phyloP scores from a whole-genome alignment of 1,140 invertebrate genomes.

The Bombus impatiens region DNA sequence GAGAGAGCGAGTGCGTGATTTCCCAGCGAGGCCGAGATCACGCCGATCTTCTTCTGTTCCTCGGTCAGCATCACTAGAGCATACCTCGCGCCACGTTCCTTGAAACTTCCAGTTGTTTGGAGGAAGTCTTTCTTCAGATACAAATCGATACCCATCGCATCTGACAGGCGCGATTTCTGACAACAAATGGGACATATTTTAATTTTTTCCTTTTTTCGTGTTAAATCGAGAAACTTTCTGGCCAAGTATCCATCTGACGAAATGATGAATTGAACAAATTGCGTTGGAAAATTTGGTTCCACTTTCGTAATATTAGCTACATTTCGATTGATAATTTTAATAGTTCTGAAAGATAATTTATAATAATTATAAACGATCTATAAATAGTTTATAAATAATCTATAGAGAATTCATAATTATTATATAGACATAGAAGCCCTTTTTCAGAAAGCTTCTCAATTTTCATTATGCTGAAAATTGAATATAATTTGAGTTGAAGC shows the following conservation, averaged over 20 bases:
- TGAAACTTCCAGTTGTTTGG: slow-evolving; percentile 96
- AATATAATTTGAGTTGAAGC: too few relatives aligned
- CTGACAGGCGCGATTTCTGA: slow-evolving; percentile 91
- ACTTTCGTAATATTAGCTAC: too few relatives aligned
- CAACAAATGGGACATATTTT: slow-evolving; percentile 17
- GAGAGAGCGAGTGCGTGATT: slow-evolving; percentile 95
- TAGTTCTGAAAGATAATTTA: too few relatives aligned
- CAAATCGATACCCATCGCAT: slow-evolving; percentile 90
- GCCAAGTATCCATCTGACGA: background rate
- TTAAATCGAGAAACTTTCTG: background rate
- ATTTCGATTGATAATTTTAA: too few relatives aligned
- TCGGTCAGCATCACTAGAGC: slow-evolving; percentile 89
- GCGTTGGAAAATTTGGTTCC: too few relatives aligned
- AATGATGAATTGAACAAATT: too few relatives aligned
- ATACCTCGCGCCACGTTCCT: slow-evolving; percentile 95
- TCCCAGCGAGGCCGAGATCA: slow-evolving; percentile 95
- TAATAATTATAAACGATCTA: too few relatives aligned
- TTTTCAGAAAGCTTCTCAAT: too few relatives aligned
- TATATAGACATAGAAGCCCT: too few relatives aligned
- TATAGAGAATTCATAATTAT: too few relatives aligned
- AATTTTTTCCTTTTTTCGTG: background rate
- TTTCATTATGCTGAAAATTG: too few relatives aligned
- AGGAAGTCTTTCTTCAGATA: slow-evolving; percentile 97
- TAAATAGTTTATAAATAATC: too few relatives aligned
- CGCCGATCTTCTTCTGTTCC: slow-evolving; percentile 89